These are phyloP conservation scores for Drosophila meridiana DNA, from an alignment of 2,888 invertebrate species.

Conservation along the genomic window DNA sequence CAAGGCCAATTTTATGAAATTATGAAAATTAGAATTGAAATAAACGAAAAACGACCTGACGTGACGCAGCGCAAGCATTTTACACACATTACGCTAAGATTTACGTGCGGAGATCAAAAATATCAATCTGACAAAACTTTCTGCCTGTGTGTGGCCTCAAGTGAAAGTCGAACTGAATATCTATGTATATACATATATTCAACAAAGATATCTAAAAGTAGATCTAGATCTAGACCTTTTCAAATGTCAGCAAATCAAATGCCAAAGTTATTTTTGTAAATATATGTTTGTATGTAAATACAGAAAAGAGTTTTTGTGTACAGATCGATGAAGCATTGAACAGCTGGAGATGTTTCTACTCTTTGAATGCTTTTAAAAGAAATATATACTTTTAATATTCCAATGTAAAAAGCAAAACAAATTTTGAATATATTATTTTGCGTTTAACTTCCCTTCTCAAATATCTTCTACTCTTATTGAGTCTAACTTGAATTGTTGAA, in stretches of 20 bases:
- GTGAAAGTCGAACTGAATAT: conserved; percentile 12
- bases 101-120: conserved; percentile 5
- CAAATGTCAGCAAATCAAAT: conserved; percentile 8
- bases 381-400: neutral
- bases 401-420: neutral
- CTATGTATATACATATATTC: neutral
- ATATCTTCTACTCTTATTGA: neutral
- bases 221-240: conserved; percentile 9
- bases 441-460: neutral
- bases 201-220: conserved; percentile 9
- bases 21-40: conserved; percentile 64
- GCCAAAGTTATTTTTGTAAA: neutral
- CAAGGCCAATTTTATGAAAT: conserved; percentile 64
- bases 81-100: conserved; percentile 30
- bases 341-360: neutral
- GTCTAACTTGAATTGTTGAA: neutral
- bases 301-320: neutral
- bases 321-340: conserved; percentile 1
- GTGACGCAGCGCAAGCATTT: conserved; percentile 35
- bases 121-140: neutral
- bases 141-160: conserved; percentile 9
- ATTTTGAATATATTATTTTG: neutral
- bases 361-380: neutral
- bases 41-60: conserved; percentile 40
- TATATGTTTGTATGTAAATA: neutral